Evolutionary conservation across 53 echinoderm and acorn worm genomes (phyloP), one percentile per base, ranked within the genome.

Genomic region (Crossaster papposus): DNA sequence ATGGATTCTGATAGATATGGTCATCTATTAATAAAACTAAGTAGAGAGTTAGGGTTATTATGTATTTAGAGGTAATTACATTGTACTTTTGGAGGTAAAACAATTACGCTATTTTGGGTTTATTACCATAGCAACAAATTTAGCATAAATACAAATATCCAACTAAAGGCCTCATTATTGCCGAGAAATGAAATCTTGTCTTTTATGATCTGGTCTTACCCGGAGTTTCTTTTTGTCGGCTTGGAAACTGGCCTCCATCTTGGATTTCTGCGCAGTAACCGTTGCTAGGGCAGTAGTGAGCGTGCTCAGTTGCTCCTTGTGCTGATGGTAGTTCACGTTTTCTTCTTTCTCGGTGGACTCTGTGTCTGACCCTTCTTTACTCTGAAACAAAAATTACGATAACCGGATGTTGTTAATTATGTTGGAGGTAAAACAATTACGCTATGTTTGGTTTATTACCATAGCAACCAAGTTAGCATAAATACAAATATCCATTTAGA

Each of bases 221-320:
- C 95, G 74, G 11, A 96, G 75, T 80, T 96, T 97, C 81, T 93
- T 97, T 77, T 96, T 97, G 81, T 96, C 95, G 30, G 93, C 95
- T 62, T 96, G 95, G 70, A 96, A 96, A 68, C 81, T 95, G 0
- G 93, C 81, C 92, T 96, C 95, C 97, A 96, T 96, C 86, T 94
- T 97, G 44, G 97, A 95, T 83, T 97, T 97, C 80, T 96, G 93
- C n/a, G 93, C 95, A 18, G 93, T 94, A 1, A 97, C 93, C 7
- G 97, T 97, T 70, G 97, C 95, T 54, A 97, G 78, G 22, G 97
- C 94, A 31, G 90, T 84, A 8, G 95, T 94, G 9, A 97, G 93
- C 15, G 97, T 97, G 28, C 94, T 78, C n/a, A 97, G 86, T 90
- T 97, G 97, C 79, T 95, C 93, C 82, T 92, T 88, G 35, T 95